phyloP scores from a whole-genome alignment of 2,113 vertebrate species.

The Chunga burmeisteri region DNA sequence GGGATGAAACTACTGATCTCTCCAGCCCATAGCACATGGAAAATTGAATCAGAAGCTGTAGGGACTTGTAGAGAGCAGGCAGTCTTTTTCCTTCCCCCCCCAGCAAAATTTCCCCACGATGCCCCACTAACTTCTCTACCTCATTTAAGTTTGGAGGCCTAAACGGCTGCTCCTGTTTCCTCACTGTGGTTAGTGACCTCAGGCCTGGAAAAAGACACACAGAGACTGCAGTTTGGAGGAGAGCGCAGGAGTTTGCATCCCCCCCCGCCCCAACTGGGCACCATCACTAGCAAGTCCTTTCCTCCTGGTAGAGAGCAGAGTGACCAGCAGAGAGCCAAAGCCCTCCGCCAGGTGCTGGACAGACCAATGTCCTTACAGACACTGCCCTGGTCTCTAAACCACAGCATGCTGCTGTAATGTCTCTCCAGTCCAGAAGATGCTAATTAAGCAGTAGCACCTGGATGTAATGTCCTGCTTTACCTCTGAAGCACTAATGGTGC shows the following conservation, averaged over 20 bases:
- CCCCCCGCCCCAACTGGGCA: background rate
- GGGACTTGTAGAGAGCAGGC: background rate
- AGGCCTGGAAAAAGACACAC: background rate
- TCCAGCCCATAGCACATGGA: background rate
- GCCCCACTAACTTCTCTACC: background rate
- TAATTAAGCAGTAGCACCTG: background rate
- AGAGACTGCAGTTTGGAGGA: background rate
- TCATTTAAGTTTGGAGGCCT: background rate
- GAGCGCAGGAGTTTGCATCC: background rate
- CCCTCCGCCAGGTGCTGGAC: background rate
- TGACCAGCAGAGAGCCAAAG: accelerated
- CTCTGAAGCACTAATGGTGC: background rate
- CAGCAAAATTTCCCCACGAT: background rate
- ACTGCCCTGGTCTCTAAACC: background rate
- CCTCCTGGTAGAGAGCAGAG: background rate
- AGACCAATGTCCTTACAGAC: background rate
- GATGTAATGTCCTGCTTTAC: background rate
- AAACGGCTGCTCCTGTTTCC: background rate
- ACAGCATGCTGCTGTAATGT: background rate
- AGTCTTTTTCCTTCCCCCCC: background rate
- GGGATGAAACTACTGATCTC: background rate
- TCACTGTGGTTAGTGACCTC: background rate
- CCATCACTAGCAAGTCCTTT: background rate
- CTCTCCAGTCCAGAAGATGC: background rate
- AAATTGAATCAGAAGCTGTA: slow-evolving; percentile 11